These are phyloP conservation scores for Creontiades dilutus DNA, from an alignment of 2,888 invertebrate genomes.

Conservation along the genomic window DNA sequence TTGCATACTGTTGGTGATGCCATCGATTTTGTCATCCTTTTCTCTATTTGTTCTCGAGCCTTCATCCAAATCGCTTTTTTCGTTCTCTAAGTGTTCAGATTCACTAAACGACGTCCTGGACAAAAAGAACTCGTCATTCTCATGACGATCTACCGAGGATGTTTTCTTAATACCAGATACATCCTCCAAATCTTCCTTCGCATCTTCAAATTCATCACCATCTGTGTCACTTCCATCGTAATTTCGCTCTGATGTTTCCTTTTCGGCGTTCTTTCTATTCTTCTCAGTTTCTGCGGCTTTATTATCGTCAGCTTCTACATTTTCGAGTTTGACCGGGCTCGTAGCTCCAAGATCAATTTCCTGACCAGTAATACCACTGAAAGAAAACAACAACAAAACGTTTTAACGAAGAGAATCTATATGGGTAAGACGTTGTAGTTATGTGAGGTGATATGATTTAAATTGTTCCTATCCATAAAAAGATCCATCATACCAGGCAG, in stretches of 20 bases:
- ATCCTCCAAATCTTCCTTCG: constrained; percentile 44
- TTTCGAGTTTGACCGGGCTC: constrained; percentile 69
- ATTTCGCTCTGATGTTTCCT: background rate
- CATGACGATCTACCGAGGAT: background rate
- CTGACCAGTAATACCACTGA: constrained; percentile 71
- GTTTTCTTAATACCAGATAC: background rate
- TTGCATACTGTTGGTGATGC: background rate
- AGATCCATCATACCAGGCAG: background rate
- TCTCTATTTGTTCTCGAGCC: background rate
- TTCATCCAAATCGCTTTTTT: background rate
- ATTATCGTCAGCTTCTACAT: background rate
- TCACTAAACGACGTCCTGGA: constrained; percentile 7
- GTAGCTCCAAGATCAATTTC: constrained; percentile 72
- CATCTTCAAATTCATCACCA: constrained; percentile 49
- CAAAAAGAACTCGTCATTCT: constrained; percentile 33
- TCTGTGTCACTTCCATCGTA: constrained; percentile 37
- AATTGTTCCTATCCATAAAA: background rate
- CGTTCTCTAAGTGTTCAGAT: background rate
- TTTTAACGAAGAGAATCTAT: background rate
- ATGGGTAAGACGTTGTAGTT: no score
- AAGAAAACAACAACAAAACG: constrained; percentile 76
- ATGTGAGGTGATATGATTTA: no score
- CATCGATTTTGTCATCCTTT: background rate
- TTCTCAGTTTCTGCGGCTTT: constrained; percentile 27
- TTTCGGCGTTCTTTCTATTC: background rate